Percentiles rank a stretch among this genome's conserved stretches.
These are phyloP conservation scores for Siphamia tubifer DNA, from an alignment of 2,113 vertebrate species.

Conservation along the genomic window DNA sequence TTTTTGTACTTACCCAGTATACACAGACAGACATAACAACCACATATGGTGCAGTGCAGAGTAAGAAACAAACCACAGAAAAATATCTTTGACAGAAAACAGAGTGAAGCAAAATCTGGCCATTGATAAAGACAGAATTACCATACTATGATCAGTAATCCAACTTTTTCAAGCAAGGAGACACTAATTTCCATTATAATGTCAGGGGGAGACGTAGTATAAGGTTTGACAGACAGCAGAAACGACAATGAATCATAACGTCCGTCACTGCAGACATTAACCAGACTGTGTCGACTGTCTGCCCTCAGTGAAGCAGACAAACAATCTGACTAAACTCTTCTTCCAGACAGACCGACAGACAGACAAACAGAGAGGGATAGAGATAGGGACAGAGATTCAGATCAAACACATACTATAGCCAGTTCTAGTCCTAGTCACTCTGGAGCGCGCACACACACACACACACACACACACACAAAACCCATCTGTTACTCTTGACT, in stretches of 20 bases:
- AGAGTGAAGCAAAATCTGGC: background rate
- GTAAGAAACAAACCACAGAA: background rate
- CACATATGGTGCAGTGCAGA: conserved; percentile 13
- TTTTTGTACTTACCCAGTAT: conserved; percentile 57
- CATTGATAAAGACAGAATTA: background rate
- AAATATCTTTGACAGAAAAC: conserved; percentile 8
- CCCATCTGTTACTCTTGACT: conserved; percentile 65
- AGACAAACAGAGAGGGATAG: background rate
- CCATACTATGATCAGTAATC: background rate
- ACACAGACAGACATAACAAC: conserved; percentile 30
- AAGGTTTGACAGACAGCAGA: background rate
- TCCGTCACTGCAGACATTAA: background rate
- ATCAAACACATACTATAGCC: conserved; percentile 30
- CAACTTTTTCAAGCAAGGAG: background rate
- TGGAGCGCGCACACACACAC: conserved; percentile 18
- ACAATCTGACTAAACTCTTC: background rate
- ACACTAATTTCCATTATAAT: background rate
- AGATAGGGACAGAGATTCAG: conserved; percentile 12
- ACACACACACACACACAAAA: background rate
- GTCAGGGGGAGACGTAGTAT: background rate
- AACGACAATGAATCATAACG: background rate
- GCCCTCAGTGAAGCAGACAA: background rate
- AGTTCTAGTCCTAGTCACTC: conserved; percentile 34
- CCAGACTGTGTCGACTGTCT: background rate
- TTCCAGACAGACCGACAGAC: too few relatives aligned